Conservation (phyloP, 92 coral and sea anemone species). For the Palythoa heliodiscus region DNA sequence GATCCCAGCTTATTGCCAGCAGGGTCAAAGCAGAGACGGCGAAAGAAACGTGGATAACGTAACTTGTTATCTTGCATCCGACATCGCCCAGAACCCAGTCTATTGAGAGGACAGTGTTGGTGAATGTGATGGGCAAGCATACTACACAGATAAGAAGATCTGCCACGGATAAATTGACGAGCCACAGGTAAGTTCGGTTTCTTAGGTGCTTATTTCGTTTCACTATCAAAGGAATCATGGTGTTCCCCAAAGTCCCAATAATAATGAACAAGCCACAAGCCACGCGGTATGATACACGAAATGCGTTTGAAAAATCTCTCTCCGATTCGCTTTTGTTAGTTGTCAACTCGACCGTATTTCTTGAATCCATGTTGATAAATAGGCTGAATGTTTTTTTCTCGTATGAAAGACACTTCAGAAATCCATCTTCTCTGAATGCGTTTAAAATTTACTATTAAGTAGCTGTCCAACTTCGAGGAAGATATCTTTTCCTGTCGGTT, state of each 20-base stretch:
- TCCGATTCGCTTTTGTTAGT: neutral
- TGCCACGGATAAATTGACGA: conserved; percentile 30
- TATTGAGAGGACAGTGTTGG: conserved; percentile 35
- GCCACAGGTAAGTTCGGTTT: conserved; percentile 32
- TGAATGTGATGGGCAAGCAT: conserved; percentile 20
- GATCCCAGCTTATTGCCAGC: conserved; percentile 42
- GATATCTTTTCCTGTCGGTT: no score
- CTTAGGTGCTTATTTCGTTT: conserved; percentile 14
- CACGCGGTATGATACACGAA: conserved; percentile 18
- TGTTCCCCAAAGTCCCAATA: conserved; percentile 21
- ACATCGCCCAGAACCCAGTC: conserved; percentile 29
- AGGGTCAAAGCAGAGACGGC: conserved; percentile 32
- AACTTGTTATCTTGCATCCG: conserved; percentile 33
- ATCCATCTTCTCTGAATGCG: no score
- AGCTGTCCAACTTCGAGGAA: no score
- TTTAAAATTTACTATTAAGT: no score
- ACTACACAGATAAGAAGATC: conserved; percentile 30
- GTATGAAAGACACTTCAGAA: neutral
- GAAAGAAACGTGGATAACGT: conserved; percentile 32
- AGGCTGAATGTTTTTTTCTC: neutral
- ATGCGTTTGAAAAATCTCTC: conserved; percentile 4
- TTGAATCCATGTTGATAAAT: neutral
- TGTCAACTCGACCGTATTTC: neutral
- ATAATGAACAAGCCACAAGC: conserved; percentile 25
- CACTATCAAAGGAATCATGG: conserved; percentile 17